Evolutionary conservation across 35 echinoderm and acorn worm genomes (phyloP).

Genomic region (Amphiura filiformis): DNA sequence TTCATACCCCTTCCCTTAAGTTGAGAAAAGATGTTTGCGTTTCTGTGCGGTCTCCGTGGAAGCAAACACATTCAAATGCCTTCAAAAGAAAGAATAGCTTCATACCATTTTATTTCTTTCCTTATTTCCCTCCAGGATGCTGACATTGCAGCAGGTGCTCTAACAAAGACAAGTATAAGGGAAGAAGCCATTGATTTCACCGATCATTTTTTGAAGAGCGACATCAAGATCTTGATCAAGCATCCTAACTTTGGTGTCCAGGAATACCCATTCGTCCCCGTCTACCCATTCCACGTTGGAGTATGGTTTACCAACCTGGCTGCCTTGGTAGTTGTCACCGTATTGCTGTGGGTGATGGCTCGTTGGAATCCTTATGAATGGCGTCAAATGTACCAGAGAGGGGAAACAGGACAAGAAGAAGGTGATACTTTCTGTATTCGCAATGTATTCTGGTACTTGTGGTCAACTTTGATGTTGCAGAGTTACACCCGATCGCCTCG

Average conservation of each 20-base stretch:
- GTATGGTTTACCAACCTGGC: constrained; percentile 67
- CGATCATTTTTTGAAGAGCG: constrained; percentile 18
- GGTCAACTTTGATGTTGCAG: constrained; percentile 42
- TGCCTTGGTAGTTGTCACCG: constrained; percentile 47
- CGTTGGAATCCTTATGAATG: constrained; percentile 70
- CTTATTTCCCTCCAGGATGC: constrained; percentile 62
- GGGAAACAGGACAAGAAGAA: constrained; percentile 59
- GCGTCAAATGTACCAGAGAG: constrained; percentile 20
- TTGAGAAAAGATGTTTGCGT: too few species aligned
- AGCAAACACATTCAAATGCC: too few species aligned
- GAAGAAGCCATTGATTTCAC: constrained; percentile 81
- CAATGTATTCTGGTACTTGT: constrained; percentile 34
- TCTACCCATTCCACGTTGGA: constrained; percentile 65
- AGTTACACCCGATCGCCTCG: constrained; percentile 42
- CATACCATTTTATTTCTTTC: too few species aligned
- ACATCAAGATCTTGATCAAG: constrained; percentile 66
- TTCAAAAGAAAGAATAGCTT: too few species aligned
- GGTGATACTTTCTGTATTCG: constrained; percentile 45
- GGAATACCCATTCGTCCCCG: constrained; percentile 59
- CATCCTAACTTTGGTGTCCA: constrained; percentile 65
- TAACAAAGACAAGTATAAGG: constrained; percentile 43
- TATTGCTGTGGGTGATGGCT: constrained; percentile 45
- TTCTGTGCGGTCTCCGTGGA: too few species aligned
- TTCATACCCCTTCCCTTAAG: too few species aligned
- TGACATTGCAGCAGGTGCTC: constrained; percentile 70